These are phyloP conservation scores for Andrena chrysosceles DNA, from an alignment of 2,888 invertebrate species.

Conservation along the genomic window DNA sequence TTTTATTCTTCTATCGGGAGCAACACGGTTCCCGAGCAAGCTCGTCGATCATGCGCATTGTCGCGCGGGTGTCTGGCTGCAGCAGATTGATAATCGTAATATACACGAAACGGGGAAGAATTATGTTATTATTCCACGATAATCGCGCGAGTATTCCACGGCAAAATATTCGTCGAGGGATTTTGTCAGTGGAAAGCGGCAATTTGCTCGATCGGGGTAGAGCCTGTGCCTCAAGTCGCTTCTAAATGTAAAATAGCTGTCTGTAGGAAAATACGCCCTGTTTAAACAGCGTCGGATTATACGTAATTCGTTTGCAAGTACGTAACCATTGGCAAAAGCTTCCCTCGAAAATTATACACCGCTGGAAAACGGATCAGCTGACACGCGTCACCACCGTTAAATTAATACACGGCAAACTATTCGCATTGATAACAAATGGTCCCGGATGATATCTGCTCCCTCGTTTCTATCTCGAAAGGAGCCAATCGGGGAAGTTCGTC, in stretches of 20 bases:
- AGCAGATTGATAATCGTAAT: not conserved
- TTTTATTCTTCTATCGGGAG: not conserved
- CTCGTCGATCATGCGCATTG: not conserved
- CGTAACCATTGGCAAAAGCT: not conserved
- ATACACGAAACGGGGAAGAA: not conserved
- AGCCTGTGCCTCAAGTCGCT: not conserved
- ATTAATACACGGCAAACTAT: not conserved
- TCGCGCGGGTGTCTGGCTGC: not conserved
- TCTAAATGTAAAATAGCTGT: not conserved
- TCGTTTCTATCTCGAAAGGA: not conserved
- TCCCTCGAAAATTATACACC: conserved; percentile 10
- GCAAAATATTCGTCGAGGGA: not conserved
- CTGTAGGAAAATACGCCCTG: conserved; percentile 1
- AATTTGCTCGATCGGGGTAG: not conserved
- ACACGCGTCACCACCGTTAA: not conserved
- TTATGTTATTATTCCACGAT: not conserved
- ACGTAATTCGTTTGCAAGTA: not conserved
- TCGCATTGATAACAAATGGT: not conserved
- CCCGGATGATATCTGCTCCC: not conserved
- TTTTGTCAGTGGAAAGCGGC: not conserved
- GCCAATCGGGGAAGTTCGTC: not conserved
- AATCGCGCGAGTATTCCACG: not conserved
- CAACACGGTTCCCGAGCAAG: not conserved
- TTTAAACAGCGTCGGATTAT: conserved; percentile 30
- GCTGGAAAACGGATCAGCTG: not conserved